These are phyloP conservation scores for Conchocele bisecta DNA, from an alignment of 2,888 invertebrate genomes.

Conservation along the genomic window DNA sequence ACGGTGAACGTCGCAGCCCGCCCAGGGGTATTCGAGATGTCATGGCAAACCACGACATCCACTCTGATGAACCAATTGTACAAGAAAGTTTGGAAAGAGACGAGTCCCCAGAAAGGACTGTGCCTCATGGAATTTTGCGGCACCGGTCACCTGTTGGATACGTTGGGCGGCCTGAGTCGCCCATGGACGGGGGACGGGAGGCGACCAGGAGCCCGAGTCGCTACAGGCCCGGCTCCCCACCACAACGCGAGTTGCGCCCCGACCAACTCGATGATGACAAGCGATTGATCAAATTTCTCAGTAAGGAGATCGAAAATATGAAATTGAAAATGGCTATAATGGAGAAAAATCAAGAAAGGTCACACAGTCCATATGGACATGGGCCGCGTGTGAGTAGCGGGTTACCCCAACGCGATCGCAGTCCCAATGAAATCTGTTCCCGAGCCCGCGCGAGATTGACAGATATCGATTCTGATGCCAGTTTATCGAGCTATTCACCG, in stretches of 20 bases:
- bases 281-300: slow-evolving; percentile 60
- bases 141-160: slow-evolving; percentile 47
- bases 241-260: not conserved
- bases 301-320: slow-evolving; percentile 71
- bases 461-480: slow-evolving; percentile 41
- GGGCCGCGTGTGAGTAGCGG: slow-evolving; percentile 46
- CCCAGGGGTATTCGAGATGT: slow-evolving; percentile 57
- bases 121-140: slow-evolving; percentile 50
- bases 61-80: slow-evolving; percentile 43
- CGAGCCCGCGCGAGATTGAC: slow-evolving; percentile 50
- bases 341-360: slow-evolving; percentile 55
- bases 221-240: slow-evolving; percentile 14
- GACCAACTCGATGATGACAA: slow-evolving; percentile 53
- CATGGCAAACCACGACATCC: slow-evolving; percentile 52
- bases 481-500: slow-evolving; percentile 43
- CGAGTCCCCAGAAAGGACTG: slow-evolving; percentile 19
- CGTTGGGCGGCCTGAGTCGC: slow-evolving; percentile 9
- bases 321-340: slow-evolving; percentile 72
- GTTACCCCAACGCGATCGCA: slow-evolving; percentile 50
- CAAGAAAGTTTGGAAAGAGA: slow-evolving; percentile 28
- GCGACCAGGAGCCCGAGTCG: slow-evolving; percentile 32
- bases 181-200: slow-evolving; percentile 21
- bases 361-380: slow-evolving; percentile 48
- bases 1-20: slow-evolving; percentile 47
- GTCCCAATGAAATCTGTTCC: slow-evolving; percentile 54